A percentile compares a stretch with the other conserved stretches of the same genome.
Evolutionary conservation across 2,888 invertebrate species (phyloP).

Genomic region (Parnassius smintheus): DNA sequence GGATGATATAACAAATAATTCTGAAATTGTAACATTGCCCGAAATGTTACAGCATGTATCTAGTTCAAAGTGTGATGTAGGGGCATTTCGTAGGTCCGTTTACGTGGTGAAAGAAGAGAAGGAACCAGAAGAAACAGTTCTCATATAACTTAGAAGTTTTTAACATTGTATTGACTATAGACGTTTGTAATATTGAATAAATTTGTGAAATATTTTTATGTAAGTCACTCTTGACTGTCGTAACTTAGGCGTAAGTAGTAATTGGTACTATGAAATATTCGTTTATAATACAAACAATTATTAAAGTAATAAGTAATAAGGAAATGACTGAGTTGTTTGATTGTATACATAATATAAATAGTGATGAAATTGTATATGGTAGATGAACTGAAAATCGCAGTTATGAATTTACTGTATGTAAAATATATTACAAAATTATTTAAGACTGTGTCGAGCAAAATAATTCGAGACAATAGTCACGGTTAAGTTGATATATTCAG

Average conservation of each 20-base stretch:
- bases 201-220: slow-evolving; percentile 13
- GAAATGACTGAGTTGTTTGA: slow-evolving; percentile 27
- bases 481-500: no score
- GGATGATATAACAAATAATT: slow-evolving; percentile 66
- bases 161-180: slow-evolving; percentile 19
- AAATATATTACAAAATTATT: no score
- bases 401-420: no score
- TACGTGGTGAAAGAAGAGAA: slow-evolving; percentile 65
- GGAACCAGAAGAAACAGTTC: slow-evolving; percentile 63
- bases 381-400: no score
- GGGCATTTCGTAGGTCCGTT: slow-evolving; percentile 65
- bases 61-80: slow-evolving; percentile 57
- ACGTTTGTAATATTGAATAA: slow-evolving; percentile 15
- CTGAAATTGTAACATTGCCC: slow-evolving; percentile 70
- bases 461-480: no score
- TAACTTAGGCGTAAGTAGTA: not conserved
- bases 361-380: not conserved
- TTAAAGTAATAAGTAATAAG: slow-evolving; percentile 20
- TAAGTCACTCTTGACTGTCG: slow-evolving; percentile 15
- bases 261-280: slow-evolving; percentile 2
- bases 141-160: slow-evolving; percentile 49
- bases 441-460: no score
- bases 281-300: slow-evolving; percentile 22
- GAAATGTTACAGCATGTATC: slow-evolving; percentile 74
- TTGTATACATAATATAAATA: slow-evolving; percentile 17